A percentile compares a stretch with the other conserved stretches of the same genome.
phyloP scores from a whole-genome alignment of 92 coral and sea anemone genomes.

The Parazoanthus darwini region DNA sequence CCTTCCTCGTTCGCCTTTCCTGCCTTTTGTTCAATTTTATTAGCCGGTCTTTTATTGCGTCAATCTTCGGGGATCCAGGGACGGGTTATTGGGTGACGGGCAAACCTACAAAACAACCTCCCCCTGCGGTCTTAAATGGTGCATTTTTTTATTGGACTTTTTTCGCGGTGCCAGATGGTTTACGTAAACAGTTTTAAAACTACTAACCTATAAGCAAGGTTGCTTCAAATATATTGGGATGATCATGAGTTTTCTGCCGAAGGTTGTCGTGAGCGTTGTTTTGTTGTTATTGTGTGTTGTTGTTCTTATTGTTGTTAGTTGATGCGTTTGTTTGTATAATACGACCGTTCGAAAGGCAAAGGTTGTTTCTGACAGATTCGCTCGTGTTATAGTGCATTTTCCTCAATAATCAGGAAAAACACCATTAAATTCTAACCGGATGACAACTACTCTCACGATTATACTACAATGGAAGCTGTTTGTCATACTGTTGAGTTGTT shows the following conservation, averaged over 20 bases:
- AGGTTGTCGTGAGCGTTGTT: not conserved
- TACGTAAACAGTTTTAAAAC: not conserved
- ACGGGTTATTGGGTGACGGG: not conserved
- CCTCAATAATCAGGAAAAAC: too few relatives aligned
- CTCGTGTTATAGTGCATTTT: too few relatives aligned
- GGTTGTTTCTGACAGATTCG: too few relatives aligned
- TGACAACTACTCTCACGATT: too few relatives aligned
- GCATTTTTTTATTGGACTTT: not conserved
- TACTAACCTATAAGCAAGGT: not conserved
- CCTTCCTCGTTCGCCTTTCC: not conserved
- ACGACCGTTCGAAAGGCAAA: too few relatives aligned
- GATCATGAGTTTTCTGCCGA: not conserved
- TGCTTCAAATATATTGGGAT: not conserved
- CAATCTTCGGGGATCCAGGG: too few relatives aligned
- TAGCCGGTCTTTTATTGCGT: too few relatives aligned
- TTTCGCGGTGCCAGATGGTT: not conserved
- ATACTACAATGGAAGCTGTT: too few relatives aligned
- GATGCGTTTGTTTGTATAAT: not conserved
- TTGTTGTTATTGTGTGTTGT: not conserved
- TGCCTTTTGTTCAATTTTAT: too few relatives aligned
- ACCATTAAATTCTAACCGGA: too few relatives aligned
- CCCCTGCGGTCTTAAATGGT: not conserved
- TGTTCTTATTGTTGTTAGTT: not conserved
- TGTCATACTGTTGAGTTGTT: too few relatives aligned
- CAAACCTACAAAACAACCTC: not conserved